Evolutionary conservation across 1,140 invertebrate genomes (phyloP).

Genomic region (silkworm (Bombyx mori)): ASM3026992v2 NC_085129.1:5939501-5940000

Average conservation of each 20-base stretch:
- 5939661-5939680: constrained; percentile 62
- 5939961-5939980: too few species aligned
- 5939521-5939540: constrained; percentile 72
- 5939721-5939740: constrained; percentile 51
- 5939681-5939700: constrained; percentile 62
- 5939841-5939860: too few species aligned
- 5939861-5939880: too few species aligned
- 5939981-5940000: too few species aligned
- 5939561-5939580: constrained; percentile 54
- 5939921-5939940: too few species aligned
- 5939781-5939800: constrained; percentile 7
- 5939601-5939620: constrained; percentile 41
- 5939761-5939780: constrained; percentile 34
- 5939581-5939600: constrained; percentile 34
- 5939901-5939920: too few species aligned
- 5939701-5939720: constrained; percentile 61
- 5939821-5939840: too few species aligned
- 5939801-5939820: background rate
- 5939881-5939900: too few species aligned
- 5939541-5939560: constrained; percentile 71
- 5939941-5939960: too few species aligned
- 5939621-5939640: constrained; percentile 61
- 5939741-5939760: constrained; percentile 60
- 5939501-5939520: constrained; percentile 69
- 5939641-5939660: constrained; percentile 69